phyloP scores from a whole-genome alignment of 2,888 invertebrate genomes.

The Allacma fusca region DNA sequence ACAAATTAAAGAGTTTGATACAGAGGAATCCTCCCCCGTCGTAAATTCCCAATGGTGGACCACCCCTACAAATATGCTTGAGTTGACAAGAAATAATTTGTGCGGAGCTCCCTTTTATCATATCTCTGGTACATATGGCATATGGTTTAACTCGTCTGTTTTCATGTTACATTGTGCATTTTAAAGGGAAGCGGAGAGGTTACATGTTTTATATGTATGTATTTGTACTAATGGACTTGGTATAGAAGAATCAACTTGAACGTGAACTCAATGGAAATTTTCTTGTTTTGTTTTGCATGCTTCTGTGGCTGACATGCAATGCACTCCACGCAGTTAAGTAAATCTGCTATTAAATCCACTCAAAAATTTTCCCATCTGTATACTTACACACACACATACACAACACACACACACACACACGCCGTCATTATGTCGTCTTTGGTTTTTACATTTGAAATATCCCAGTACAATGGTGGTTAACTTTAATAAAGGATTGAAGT shows the following conservation, averaged over 20 bases:
- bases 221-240: too few species aligned
- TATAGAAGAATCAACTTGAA: too few species aligned
- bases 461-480: too few species aligned
- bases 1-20: background rate
- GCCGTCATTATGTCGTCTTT: too few species aligned
- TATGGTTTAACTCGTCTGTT: background rate
- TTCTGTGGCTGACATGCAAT: background rate
- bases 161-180: too few species aligned
- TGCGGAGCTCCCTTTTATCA: slow-evolving; percentile 1
- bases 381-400: background rate
- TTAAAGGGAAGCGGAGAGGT: too few species aligned
- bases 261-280: background rate
- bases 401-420: background rate
- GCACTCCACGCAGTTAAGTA: background rate
- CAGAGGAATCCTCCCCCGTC: background rate
- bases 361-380: background rate
- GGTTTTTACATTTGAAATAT: too few species aligned
- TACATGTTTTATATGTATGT: background rate
- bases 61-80: background rate
- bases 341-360: background rate
- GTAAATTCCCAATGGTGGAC: background rate
- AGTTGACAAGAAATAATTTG: slow-evolving; percentile 16
- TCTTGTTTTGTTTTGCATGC: slow-evolving; percentile 6
- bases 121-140: background rate
- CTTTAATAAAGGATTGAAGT: too few species aligned